Evolutionary conservation across 2,113 vertebrate genomes (phyloP).

Genomic region (Xerus inauris): DNA sequence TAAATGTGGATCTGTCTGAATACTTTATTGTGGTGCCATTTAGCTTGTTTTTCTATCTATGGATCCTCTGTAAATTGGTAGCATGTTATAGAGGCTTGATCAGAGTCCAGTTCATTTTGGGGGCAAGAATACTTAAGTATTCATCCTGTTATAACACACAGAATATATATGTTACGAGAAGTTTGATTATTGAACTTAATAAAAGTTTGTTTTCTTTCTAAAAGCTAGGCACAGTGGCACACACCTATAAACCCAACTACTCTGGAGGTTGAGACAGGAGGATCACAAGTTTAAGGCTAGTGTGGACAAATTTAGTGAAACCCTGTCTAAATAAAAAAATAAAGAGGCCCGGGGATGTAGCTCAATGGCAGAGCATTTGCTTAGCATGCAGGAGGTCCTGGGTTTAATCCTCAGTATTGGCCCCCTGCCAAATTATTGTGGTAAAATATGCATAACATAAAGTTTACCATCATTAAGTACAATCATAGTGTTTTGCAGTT

Average conservation of each 20-base stretch:
- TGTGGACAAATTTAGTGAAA: too few relatives aligned
- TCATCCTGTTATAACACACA: not conserved
- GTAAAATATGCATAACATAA: not conserved
- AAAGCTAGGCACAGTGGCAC: not conserved
- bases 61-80: not conserved
- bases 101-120: not conserved
- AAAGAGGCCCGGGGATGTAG: too few relatives aligned
- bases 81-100: not conserved
- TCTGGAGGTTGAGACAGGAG: not conserved
- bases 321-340: too few relatives aligned
- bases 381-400: too few relatives aligned
- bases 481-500: not conserved
- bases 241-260: too few relatives aligned
- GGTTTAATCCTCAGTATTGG: too few relatives aligned
- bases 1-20: not conserved
- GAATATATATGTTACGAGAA: not conserved
- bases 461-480: not conserved
- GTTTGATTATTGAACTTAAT: not conserved
- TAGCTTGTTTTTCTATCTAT: not conserved
- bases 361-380: too few relatives aligned
- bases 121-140: not conserved
- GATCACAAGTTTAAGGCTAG: not conserved
- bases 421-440: not conserved
- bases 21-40: not conserved
- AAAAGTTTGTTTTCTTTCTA: not conserved